Conservation (phyloP, 2,888 invertebrate species). For the Rotaria sp. region DNA sequence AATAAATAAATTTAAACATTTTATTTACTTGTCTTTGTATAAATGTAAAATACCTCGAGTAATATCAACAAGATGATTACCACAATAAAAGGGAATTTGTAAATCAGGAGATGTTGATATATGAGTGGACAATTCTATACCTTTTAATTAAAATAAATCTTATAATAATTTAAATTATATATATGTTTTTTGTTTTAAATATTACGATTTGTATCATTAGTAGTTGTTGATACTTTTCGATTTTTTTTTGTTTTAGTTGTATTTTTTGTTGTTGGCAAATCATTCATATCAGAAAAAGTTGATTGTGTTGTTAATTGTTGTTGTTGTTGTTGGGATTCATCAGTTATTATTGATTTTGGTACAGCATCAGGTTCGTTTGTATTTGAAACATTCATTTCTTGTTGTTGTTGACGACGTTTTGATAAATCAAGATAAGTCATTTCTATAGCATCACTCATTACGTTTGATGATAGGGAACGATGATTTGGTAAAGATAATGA, state of each 20-base stretch:
- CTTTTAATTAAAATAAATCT: not conserved
- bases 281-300: not conserved
- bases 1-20: not conserved
- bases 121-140: not conserved
- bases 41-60: constrained; percentile 92
- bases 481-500: not conserved
- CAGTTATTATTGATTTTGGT: not conserved
- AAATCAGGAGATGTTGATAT: not conserved
- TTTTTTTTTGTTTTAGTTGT: not conserved
- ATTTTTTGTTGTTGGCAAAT: not conserved
- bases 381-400: not conserved
- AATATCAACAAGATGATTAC: constrained; percentile 91
- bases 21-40: constrained; percentile 83
- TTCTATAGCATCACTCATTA: not conserved
- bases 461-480: not conserved
- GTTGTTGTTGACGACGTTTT: not conserved
- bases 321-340: not conserved
- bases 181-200: not conserved
- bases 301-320: not conserved
- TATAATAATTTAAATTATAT: not conserved
- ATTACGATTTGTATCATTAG: not conserved
- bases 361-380: not conserved
- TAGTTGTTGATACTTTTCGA: not conserved
- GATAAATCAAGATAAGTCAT: not conserved
- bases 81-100: constrained; percentile 69